Conservation (phyloP, 2,797 vertebrate species). For the Sitta carolinensis region DNA sequence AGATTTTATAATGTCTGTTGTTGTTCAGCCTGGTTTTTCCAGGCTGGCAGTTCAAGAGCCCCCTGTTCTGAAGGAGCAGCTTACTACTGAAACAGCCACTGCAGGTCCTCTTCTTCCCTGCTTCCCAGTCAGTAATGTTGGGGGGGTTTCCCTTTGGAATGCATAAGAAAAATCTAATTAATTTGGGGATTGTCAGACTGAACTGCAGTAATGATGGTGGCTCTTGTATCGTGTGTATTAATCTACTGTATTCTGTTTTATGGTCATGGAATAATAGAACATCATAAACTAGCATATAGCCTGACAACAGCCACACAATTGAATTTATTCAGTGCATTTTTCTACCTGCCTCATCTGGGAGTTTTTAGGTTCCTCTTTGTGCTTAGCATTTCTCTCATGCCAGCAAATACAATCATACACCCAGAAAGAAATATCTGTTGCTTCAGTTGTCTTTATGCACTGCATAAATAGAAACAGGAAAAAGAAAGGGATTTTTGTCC, state of each 20-base stretch:
- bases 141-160: neutral
- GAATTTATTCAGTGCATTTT: neutral
- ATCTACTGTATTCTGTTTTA: neutral
- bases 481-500: neutral
- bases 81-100: neutral
- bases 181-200: neutral
- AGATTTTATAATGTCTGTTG: neutral
- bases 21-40: neutral
- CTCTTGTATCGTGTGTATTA: neutral
- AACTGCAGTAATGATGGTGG: neutral
- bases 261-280: neutral
- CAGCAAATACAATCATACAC: neutral
- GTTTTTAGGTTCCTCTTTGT: neutral
- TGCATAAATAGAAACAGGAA: neutral
- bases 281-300: neutral
- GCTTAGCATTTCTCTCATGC: neutral
- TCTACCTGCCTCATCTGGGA: neutral
- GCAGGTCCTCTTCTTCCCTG: neutral
- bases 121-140: neutral
- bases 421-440: neutral
- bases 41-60: neutral
- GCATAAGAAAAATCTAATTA: neutral
- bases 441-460: neutral
- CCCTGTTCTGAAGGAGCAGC: neutral
- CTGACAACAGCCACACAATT: neutral